Evolutionary conservation across 2,888 invertebrate species (phyloP).

Genomic region (Portevinia maculata): DNA sequence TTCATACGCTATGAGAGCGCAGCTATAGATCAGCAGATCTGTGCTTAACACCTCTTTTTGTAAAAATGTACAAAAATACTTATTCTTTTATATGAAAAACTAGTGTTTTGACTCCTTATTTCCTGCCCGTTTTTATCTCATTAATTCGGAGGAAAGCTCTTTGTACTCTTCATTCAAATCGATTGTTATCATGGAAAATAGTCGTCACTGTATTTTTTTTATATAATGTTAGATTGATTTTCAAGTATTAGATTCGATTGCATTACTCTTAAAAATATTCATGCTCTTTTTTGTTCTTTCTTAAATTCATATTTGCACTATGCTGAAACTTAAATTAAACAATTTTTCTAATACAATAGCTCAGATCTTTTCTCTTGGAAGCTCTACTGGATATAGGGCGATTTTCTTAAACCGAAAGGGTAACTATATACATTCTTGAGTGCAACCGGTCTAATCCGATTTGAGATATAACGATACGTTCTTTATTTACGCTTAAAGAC

Average conservation of each 20-base stretch:
- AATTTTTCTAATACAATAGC: constrained; percentile 29
- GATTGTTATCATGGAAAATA: constrained; percentile 49
- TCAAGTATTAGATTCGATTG: constrained; percentile 27
- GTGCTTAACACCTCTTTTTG: constrained; percentile 30
- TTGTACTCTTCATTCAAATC: constrained; percentile 67
- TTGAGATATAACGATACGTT: constrained; percentile 15
- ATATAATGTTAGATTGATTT: constrained; percentile 22
- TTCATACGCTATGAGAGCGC: constrained; percentile 59
- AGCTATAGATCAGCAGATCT: constrained; percentile 25
- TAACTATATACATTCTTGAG: background rate
- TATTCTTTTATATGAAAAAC: constrained; percentile 50
- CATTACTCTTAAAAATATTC: constrained; percentile 59
- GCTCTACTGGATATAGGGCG: constrained; percentile 45
- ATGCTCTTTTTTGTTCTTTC: constrained; percentile 40
- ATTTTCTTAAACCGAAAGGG: constrained; percentile 38
- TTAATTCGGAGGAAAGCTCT: constrained; percentile 63
- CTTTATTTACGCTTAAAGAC: constrained; percentile 8
- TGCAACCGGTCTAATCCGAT: constrained; percentile 19
- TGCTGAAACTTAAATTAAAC: constrained; percentile 23
- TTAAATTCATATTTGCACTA: constrained; percentile 22
- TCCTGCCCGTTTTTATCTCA: constrained; percentile 38
- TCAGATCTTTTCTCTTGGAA: constrained; percentile 57
- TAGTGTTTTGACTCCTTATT: constrained; percentile 33
- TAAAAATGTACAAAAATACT: constrained; percentile 71
- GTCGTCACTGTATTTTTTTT: constrained; percentile 22